Conservation (phyloP, 2,888 invertebrate genomes). For the Willowsia nigromaculata region DNA sequence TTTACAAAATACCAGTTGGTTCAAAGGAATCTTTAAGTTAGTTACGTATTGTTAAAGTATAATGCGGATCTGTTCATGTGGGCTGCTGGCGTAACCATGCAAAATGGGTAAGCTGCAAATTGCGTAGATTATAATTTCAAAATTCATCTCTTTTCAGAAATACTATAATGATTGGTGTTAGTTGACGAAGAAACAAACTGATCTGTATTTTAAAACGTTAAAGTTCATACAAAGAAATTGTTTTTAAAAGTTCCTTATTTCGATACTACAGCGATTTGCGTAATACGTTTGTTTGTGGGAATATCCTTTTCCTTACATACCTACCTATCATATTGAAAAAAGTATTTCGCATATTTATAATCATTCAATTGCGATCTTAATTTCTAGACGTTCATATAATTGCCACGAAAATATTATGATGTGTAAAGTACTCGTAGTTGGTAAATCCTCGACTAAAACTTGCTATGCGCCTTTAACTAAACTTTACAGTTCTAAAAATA, state of each 20-base stretch:
- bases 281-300: background rate
- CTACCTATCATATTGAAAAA: background rate
- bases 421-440: background rate
- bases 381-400: background rate
- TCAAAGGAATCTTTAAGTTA: background rate
- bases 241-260: background rate
- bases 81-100: background rate
- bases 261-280: conserved; percentile 4
- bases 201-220: too few species aligned
- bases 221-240: background rate
- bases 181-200: too few species aligned
- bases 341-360: too few species aligned
- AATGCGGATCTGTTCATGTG: background rate
- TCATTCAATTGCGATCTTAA: background rate
- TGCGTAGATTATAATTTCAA: too few species aligned
- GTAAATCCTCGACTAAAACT: background rate
- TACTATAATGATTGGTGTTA: too few species aligned
- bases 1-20: background rate
- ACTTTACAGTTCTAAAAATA: conserved; percentile 16
- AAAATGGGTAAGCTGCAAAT: background rate
- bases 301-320: background rate
- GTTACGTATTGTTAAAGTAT: too few species aligned
- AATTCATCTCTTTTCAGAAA: too few species aligned
- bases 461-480: background rate
- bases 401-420: conserved; percentile 16